phyloP scores from a whole-genome alignment of 53 echinoderm and acorn worm genomes.

The Patiria pectinifera region DNA sequence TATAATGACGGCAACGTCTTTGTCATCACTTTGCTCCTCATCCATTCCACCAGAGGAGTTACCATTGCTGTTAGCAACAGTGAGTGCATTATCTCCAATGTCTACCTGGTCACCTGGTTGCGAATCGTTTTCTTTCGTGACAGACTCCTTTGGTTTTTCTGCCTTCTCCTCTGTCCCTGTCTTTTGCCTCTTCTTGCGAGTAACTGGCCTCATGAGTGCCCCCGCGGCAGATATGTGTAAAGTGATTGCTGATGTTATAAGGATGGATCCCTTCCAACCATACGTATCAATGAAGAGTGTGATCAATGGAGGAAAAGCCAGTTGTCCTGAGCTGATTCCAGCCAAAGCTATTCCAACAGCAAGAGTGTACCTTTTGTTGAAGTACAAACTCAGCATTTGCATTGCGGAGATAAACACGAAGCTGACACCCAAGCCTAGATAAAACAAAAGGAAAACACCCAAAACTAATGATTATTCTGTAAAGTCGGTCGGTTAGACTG shows the following conservation, averaged over 20 bases:
- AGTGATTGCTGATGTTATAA: not conserved
- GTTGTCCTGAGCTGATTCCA: conserved; percentile 30
- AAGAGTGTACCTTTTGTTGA: conserved; percentile 2
- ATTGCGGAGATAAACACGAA: conserved; percentile 9
- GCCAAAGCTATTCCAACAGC: conserved; percentile 9
- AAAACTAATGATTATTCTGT: too few relatives aligned
- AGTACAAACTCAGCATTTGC: conserved; percentile 19
- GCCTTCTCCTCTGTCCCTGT: not conserved
- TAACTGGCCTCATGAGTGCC: conserved; percentile 29
- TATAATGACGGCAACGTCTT: not conserved
- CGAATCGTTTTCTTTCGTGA: not conserved
- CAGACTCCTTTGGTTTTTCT: not conserved
- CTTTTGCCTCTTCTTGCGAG: not conserved
- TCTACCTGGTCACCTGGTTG: not conserved
- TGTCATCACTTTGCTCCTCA: not conserved
- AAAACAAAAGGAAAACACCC: not conserved
- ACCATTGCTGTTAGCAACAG: not conserved
- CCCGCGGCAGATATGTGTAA: conserved; percentile 27
- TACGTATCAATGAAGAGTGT: conserved; percentile 11
- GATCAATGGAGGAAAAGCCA: conserved; percentile 32
- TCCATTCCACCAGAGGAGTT: not conserved
- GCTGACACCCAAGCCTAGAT: conserved; percentile 18
- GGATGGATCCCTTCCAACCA: conserved; percentile 38
- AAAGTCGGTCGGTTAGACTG: too few relatives aligned
- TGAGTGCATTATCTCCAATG: not conserved